Evolutionary conservation across 2,888 invertebrate genomes (phyloP).

Genomic region (Patella depressa): DNA sequence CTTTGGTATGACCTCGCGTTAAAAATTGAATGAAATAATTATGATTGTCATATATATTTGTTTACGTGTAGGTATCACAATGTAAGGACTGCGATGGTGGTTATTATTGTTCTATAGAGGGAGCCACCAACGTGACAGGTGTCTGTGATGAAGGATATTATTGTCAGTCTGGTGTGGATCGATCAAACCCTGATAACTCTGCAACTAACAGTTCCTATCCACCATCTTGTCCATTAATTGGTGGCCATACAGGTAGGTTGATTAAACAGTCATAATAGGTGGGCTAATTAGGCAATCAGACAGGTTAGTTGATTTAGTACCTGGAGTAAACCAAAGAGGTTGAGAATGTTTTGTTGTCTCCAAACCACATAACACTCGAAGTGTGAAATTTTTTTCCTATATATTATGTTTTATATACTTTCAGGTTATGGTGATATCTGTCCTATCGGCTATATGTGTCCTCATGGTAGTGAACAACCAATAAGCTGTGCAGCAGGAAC

Average conservation of each 20-base stretch:
- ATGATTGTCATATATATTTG: neutral
- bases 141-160: conserved; percentile 63
- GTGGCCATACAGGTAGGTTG: conserved; percentile 64
- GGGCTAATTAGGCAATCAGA: too few relatives aligned
- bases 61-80: conserved; percentile 54
- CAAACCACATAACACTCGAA: too few relatives aligned
- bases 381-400: too few relatives aligned
- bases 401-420: neutral
- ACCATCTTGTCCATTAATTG: conserved; percentile 60
- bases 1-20: too few relatives aligned
- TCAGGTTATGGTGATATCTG: conserved; percentile 66
- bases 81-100: conserved; percentile 66
- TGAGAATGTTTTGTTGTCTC: too few relatives aligned
- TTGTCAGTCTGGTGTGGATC: conserved; percentile 66
- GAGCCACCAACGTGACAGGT: conserved; percentile 57
- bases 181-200: conserved; percentile 63
- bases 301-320: too few relatives aligned
- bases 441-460: conserved; percentile 65
- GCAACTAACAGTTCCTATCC: conserved; percentile 60
- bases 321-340: too few relatives aligned
- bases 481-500: conserved; percentile 56
- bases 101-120: conserved; percentile 56
- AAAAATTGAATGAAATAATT: too few relatives aligned
- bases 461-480: conserved; percentile 58
- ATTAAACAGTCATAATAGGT: too few relatives aligned